phyloP scores from a whole-genome alignment of 2,797 vertebrate genomes.

The Enteromius argenteus region DNA sequence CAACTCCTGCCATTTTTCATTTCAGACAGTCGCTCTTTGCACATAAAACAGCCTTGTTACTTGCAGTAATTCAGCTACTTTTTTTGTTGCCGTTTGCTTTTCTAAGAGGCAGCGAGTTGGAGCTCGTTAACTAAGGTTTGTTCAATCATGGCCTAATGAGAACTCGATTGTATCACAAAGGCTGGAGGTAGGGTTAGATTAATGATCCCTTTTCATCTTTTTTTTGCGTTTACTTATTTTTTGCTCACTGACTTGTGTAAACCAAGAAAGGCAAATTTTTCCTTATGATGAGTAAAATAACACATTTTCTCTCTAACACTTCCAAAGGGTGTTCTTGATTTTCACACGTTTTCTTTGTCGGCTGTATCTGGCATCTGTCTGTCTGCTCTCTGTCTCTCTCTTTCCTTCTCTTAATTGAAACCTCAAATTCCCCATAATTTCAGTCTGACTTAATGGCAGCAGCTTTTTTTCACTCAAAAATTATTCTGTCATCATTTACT shows the following conservation, averaged over 20 bases:
- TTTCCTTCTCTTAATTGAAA: not conserved
- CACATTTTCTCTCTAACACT: slow-evolving; percentile 18
- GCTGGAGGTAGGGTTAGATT: slow-evolving; percentile 43
- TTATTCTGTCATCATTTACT: not conserved
- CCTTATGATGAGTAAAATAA: slow-evolving; percentile 5
- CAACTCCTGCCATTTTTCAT: slow-evolving; percentile 50
- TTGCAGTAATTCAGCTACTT: slow-evolving; percentile 36
- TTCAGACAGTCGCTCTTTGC: slow-evolving; percentile 38
- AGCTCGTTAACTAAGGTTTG: slow-evolving; percentile 47
- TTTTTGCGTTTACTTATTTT: not conserved
- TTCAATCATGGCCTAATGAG: slow-evolving; percentile 43
- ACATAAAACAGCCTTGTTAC: slow-evolving; percentile 44
- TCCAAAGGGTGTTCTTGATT: slow-evolving; percentile 9
- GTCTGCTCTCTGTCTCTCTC: not conserved
- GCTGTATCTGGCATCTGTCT: slow-evolving; percentile 17
- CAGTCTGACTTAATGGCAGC: not conserved
- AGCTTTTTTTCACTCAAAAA: not conserved
- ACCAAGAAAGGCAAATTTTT: slow-evolving; percentile 20
- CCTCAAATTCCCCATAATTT: not conserved
- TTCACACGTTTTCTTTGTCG: slow-evolving; percentile 24
- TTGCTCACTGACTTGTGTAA: slow-evolving; percentile 23
- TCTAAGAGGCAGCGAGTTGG: slow-evolving; percentile 33
- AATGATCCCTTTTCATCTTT: slow-evolving; percentile 44
- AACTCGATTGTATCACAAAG: slow-evolving; percentile 43
- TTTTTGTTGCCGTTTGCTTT: slow-evolving; percentile 41